These are phyloP conservation scores for Agriopis aurantiaria DNA, from an alignment of 2,888 invertebrate genomes.

Conservation along the genomic window DNA sequence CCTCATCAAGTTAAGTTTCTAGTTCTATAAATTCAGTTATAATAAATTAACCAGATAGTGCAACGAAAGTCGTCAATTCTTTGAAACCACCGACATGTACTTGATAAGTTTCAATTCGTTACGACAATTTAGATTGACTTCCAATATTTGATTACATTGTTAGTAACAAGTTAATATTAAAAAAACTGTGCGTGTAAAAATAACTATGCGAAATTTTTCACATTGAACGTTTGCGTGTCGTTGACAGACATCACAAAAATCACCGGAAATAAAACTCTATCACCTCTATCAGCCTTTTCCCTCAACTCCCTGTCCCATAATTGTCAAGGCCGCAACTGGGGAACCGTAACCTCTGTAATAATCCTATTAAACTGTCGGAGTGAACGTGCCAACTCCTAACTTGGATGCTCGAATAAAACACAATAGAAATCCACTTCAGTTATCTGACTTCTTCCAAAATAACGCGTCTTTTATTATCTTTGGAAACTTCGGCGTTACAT, in stretches of 20 bases:
- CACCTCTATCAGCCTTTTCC: background rate
- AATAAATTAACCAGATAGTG: too few species aligned
- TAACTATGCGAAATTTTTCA: too few species aligned
- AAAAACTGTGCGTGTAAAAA: too few species aligned
- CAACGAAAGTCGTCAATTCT: too few species aligned
- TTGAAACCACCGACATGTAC: too few species aligned
- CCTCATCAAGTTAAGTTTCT: too few species aligned
- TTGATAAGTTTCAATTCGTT: too few species aligned
- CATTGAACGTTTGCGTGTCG: too few species aligned
- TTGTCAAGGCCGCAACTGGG: slow-evolving; percentile 29
- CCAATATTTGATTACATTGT: too few species aligned
- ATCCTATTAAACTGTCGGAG: slow-evolving; percentile 37
- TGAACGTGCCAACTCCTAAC: slow-evolving; percentile 32
- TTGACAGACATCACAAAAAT: slow-evolving; percentile 1
- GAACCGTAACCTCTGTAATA: slow-evolving; percentile 32
- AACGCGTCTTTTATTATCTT: background rate
- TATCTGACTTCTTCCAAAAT: background rate
- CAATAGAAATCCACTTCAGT: slow-evolving; percentile 18
- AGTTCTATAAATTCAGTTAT: too few species aligned
- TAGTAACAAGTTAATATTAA: too few species aligned
- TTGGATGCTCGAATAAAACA: slow-evolving; percentile 20
- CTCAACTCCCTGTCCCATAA: background rate
- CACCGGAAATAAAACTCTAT: slow-evolving; percentile 4
- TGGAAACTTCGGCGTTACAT: background rate
- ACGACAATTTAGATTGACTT: too few species aligned